Conservation (phyloP, 2,797 vertebrate genomes). For the Neopelma chrysocephalum region DNA sequence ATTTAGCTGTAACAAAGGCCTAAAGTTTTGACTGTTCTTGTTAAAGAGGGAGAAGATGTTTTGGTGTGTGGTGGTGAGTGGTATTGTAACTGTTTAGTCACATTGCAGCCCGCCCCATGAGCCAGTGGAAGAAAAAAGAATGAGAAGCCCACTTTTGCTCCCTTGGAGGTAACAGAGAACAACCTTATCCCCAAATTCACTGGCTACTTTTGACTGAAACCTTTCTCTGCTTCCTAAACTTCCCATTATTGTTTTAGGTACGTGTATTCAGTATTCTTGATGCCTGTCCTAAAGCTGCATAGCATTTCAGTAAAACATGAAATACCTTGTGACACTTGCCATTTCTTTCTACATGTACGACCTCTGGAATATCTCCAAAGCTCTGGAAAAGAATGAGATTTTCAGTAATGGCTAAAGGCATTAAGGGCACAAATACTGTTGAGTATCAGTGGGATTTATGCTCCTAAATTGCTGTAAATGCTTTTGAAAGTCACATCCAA, state of each 20-base stretch:
- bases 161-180: not conserved
- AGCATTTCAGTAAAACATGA: not conserved
- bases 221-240: not conserved
- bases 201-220: not conserved
- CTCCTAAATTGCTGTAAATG: constrained; percentile 22
- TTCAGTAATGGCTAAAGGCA: constrained; percentile 49
- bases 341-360: constrained; percentile 30
- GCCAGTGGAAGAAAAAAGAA: not conserved
- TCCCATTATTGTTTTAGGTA: not conserved
- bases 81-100: not conserved
- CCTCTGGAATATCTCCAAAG: constrained; percentile 52
- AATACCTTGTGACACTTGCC: constrained; percentile 53
- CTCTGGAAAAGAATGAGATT: constrained; percentile 44
- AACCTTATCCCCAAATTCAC: not conserved
- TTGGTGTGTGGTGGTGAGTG: not conserved
- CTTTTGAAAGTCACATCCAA: constrained; percentile 50
- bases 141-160: not conserved
- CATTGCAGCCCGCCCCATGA: not conserved
- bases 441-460: constrained; percentile 38
- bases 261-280: not conserved
- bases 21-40: not conserved
- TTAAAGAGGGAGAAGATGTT: not conserved
- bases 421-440: constrained; percentile 26
- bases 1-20: not conserved
- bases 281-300: constrained; percentile 36